These are phyloP conservation scores for Scortum barcoo DNA, from an alignment of 2,113 vertebrate species.

Conservation along the genomic window DNA sequence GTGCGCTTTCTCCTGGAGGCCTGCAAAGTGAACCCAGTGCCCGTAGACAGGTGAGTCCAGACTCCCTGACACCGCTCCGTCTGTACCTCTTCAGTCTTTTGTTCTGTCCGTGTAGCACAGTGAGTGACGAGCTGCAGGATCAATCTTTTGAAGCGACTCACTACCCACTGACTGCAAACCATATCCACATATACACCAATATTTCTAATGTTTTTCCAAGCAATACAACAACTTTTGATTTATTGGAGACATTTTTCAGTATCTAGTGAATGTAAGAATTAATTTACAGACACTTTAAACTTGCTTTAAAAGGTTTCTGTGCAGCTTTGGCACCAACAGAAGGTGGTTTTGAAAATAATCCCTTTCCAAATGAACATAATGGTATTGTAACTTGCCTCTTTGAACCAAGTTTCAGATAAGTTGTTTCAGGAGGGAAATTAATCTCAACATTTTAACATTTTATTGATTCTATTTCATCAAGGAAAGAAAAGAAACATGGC, in stretches of 20 bases:
- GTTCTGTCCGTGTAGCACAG: not conserved
- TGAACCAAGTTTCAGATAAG: no score
- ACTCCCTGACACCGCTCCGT: not conserved
- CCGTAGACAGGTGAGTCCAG: constrained; percentile 91
- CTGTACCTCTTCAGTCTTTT: not conserved
- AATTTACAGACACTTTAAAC: no score
- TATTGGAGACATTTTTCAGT: not conserved
- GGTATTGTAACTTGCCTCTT: no score
- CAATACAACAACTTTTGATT: not conserved
- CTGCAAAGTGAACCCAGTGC: constrained; percentile 96
- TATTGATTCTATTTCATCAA: not conserved
- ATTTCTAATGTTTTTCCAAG: no score
- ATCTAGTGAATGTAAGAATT: not conserved
- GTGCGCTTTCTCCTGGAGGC: constrained; percentile 96
- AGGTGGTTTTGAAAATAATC: no score
- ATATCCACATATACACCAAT: no score
- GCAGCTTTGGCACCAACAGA: no score
- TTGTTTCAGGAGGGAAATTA: no score
- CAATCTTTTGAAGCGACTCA: not conserved
- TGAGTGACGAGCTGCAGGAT: not conserved
- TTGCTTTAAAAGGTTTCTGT: no score
- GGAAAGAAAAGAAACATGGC: no score
- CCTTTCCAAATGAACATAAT: no score
- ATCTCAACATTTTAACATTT: not conserved
- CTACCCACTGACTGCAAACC: no score